Conservation (phyloP, 2,888 invertebrate genomes). For the Dusona sp. region DNA sequence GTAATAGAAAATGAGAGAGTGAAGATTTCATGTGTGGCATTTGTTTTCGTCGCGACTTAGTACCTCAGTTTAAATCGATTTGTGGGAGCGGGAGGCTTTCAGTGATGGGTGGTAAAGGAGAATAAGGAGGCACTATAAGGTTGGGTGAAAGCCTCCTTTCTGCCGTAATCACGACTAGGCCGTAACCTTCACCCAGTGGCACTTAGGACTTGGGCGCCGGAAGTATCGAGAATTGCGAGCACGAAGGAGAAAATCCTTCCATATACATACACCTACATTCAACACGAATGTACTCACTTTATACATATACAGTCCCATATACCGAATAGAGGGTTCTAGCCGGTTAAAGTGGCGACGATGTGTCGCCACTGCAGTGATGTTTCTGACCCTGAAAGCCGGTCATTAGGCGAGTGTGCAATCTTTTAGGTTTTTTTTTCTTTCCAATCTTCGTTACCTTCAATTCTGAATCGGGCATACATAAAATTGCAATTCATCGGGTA, state of each 20-base stretch:
- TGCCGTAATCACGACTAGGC: slow-evolving; percentile 70
- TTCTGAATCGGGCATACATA: not conserved
- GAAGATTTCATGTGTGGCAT: slow-evolving; percentile 52
- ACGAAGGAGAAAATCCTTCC: slow-evolving; percentile 54
- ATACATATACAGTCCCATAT: not conserved
- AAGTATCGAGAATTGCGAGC: slow-evolving; percentile 66
- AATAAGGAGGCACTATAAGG: slow-evolving; percentile 8
- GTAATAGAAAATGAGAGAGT: not conserved
- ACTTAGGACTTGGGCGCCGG: slow-evolving; percentile 64
- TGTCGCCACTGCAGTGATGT: slow-evolving; percentile 37
- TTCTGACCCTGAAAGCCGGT: slow-evolving; percentile 24
- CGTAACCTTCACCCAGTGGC: slow-evolving; percentile 74
- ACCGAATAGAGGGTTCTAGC: not conserved
- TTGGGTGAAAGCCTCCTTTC: slow-evolving; percentile 41
- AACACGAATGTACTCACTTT: not conserved
- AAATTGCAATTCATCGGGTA: not conserved
- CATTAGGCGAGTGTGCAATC: slow-evolving; percentile 8
- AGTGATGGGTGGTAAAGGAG: slow-evolving; percentile 16
- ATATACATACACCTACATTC: not conserved
- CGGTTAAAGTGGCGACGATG: slow-evolving; percentile 25
- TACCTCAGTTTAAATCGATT: slow-evolving; percentile 56
- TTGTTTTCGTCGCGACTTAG: slow-evolving; percentile 56
- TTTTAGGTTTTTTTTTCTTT: not conserved
- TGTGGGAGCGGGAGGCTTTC: slow-evolving; percentile 26
- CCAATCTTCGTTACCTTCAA: not conserved